phyloP scores from a whole-genome alignment of 2,797 vertebrate genomes.

The Delichon dasypus region DNA sequence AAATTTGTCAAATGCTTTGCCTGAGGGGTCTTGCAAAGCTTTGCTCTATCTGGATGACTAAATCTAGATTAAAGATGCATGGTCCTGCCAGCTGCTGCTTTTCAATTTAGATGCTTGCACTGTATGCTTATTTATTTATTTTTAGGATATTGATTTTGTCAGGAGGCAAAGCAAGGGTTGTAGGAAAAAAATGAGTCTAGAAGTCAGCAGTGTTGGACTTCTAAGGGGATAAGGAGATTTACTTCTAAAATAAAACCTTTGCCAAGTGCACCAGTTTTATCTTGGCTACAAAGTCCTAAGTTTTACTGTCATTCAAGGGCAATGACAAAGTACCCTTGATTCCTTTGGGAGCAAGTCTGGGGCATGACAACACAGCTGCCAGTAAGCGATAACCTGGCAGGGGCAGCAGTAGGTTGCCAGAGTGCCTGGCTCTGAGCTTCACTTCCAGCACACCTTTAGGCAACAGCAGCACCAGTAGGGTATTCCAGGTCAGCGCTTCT shows the following conservation, averaged over 20 bases:
- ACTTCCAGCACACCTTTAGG: neutral
- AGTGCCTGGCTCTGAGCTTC: neutral
- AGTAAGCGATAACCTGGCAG: fast-evolving
- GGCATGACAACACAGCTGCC: neutral
- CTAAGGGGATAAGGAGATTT: neutral
- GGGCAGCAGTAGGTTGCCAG: neutral
- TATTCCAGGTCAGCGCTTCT: neutral
- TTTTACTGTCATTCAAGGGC: neutral
- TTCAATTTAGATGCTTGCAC: neutral
- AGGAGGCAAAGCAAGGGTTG: neutral
- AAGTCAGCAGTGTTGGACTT: neutral
- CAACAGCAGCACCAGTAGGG: neutral
- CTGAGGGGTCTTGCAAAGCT: neutral
- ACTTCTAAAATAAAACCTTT: neutral
- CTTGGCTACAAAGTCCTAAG: neutral
- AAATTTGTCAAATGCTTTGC: neutral
- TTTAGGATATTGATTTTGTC: conserved; percentile 52
- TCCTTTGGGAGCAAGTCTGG: neutral
- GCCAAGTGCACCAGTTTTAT: neutral
- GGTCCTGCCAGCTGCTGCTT: neutral
- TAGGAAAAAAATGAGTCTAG: neutral
- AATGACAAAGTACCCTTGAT: neutral
- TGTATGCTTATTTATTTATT: conserved; percentile 41
- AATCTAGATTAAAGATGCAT: conserved; percentile 40
- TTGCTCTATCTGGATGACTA: neutral